These are phyloP conservation scores for Limnephilus auricula DNA, from an alignment of 2,888 invertebrate genomes.

Conservation along the genomic window DNA sequence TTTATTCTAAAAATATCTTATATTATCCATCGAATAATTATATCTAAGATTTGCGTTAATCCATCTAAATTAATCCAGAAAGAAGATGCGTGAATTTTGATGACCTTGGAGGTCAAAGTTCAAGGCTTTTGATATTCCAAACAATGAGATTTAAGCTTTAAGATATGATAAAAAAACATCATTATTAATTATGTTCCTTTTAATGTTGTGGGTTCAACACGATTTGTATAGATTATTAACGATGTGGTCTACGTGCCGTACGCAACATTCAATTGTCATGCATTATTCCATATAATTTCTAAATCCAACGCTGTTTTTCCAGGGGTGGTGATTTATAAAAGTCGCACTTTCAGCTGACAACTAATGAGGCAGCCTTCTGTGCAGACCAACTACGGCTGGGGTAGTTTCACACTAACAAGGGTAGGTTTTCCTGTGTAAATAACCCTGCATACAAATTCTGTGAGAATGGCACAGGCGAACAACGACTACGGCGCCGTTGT, in stretches of 20 bases:
- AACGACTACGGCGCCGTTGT: background rate
- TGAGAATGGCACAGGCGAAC: background rate
- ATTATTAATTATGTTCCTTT: too few relatives aligned
- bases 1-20: too few relatives aligned
- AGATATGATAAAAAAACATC: too few relatives aligned
- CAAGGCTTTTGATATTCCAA: too few relatives aligned
- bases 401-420: background rate
- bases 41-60: too few relatives aligned
- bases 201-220: too few relatives aligned
- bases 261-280: background rate
- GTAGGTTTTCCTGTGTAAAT: background rate
- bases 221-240: too few relatives aligned
- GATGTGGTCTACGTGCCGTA: background rate
- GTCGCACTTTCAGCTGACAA: constrained; percentile 11
- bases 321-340: background rate
- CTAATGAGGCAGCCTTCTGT: background rate
- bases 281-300: background rate
- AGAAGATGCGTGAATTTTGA: too few relatives aligned
- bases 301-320: background rate
- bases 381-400: background rate
- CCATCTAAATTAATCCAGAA: too few relatives aligned
- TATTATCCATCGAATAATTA: too few relatives aligned
- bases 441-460: constrained; percentile 8
- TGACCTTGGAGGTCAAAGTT: too few relatives aligned
- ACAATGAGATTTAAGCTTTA: too few relatives aligned